A percentile compares a stretch with the other conserved stretches of the same genome.
phyloP scores from a whole-genome alignment of 2,888 invertebrate species.

The Tachina fera region DNA sequence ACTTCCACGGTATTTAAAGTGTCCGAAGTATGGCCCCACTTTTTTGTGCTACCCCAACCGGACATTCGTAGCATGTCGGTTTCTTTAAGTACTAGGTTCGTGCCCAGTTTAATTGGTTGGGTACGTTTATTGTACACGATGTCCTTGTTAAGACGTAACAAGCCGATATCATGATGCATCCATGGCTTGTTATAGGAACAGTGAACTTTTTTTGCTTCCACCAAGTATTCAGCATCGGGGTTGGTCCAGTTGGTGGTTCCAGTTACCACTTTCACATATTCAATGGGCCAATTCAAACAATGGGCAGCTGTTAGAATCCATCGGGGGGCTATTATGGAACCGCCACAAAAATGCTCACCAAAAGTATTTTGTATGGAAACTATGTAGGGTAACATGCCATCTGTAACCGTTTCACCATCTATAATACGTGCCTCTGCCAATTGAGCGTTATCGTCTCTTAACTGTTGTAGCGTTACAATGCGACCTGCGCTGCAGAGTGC shows the following conservation, averaged over 20 bases:
- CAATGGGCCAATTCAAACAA: slow-evolving; percentile 77
- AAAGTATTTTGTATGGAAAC: slow-evolving; percentile 80
- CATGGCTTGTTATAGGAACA: slow-evolving; percentile 76
- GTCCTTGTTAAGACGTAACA: slow-evolving; percentile 85
- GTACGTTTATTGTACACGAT: slow-evolving; percentile 84
- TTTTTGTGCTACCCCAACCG: slow-evolving; percentile 85
- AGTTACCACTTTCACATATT: slow-evolving; percentile 77
- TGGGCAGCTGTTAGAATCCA: slow-evolving; percentile 81
- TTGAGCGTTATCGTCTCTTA: neutral
- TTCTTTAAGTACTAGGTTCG: slow-evolving; percentile 83
- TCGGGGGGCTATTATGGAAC: slow-evolving; percentile 76
- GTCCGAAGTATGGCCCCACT: slow-evolving; percentile 84
- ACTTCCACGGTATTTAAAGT: slow-evolving; percentile 85
- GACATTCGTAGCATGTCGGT: slow-evolving; percentile 84
- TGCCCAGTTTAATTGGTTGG: slow-evolving; percentile 85
- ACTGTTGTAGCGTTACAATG: slow-evolving; percentile 6
- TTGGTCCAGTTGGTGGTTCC: slow-evolving; percentile 76
- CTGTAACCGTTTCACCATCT: slow-evolving; percentile 75
- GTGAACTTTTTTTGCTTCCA: slow-evolving; percentile 76
- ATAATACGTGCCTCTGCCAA: slow-evolving; percentile 75
- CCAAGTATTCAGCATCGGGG: slow-evolving; percentile 76
- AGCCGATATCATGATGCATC: slow-evolving; percentile 86
- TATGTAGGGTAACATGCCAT: slow-evolving; percentile 78
- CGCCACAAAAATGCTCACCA: slow-evolving; percentile 80
- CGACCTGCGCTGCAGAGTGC: slow-evolving; percentile 17